phyloP scores from a whole-genome alignment of 2,888 invertebrate genomes.

The Pristionchus arcanus region DNA sequence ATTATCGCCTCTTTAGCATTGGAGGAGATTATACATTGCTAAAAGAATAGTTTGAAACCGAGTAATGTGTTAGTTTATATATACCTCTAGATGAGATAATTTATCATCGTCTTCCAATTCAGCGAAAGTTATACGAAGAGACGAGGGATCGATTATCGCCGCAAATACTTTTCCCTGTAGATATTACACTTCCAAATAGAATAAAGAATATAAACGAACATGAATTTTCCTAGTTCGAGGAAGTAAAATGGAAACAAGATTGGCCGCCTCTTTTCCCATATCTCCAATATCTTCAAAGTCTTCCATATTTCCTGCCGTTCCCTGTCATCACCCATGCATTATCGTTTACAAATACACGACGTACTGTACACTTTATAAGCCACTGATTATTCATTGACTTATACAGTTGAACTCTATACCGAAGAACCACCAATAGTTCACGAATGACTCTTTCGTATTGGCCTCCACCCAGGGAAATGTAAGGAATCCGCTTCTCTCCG shows the following conservation, averaged over 20 bases:
- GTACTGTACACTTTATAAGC: constrained; percentile 30
- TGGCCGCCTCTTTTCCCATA: constrained; percentile 40
- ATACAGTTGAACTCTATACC: constrained; percentile 70
- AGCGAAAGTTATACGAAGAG: constrained; percentile 28
- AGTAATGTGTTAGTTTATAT: background rate
- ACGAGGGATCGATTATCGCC: constrained; percentile 43
- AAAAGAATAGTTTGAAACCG: background rate
- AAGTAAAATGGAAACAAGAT: background rate
- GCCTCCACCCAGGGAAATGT: constrained; percentile 48
- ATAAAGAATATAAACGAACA: background rate
- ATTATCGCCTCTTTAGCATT: constrained; percentile 46
- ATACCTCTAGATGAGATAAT: constrained; percentile 52
- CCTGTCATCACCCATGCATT: background rate
- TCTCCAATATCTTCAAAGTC: constrained; percentile 55
- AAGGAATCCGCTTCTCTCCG: constrained; percentile 36
- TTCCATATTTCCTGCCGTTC: constrained; percentile 54
- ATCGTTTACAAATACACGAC: background rate
- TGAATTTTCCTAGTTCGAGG: background rate
- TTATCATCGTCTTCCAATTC: constrained; percentile 48
- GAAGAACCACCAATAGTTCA: constrained; percentile 60
- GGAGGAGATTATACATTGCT: constrained; percentile 38
- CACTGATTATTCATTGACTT: background rate
- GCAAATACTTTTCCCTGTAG: constrained; percentile 34
- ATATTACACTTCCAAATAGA: background rate
- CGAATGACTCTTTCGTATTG: constrained; percentile 52